These are phyloP conservation scores for Rhea americana DNA, from an alignment of 2,113 vertebrate genomes.

Conservation along the genomic window DNA sequence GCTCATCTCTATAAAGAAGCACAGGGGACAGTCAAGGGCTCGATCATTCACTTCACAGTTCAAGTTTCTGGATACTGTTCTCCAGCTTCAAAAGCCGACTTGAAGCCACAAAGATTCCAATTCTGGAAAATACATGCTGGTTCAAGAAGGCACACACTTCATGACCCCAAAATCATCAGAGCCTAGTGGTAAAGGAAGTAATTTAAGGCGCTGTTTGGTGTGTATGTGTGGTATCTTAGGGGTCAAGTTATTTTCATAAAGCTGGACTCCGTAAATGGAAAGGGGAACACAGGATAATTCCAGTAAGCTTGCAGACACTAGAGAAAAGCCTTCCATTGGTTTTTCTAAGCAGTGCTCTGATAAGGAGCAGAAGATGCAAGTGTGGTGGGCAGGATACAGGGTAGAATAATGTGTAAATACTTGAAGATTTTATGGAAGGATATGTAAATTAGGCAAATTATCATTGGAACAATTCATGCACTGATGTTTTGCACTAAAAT, in stretches of 20 bases:
- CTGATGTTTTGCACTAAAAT: not conserved
- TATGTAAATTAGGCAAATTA: not conserved
- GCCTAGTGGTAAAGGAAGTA: not conserved
- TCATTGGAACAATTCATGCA: not conserved
- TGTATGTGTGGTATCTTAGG: not conserved
- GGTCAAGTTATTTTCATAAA: not conserved
- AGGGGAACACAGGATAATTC: not conserved
- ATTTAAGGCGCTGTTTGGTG: not conserved
- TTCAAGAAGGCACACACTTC: not conserved
- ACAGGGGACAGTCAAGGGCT: constrained; percentile 59
- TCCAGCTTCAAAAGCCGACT: not conserved
- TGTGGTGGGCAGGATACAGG: not conserved
- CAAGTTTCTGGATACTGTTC: not conserved
- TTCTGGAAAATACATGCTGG: not conserved
- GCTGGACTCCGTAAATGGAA: not conserved
- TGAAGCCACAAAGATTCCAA: not conserved
- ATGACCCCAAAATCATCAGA: not conserved
- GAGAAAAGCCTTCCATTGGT: not conserved
- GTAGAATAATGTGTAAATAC: not conserved
- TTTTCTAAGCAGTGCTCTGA: not conserved
- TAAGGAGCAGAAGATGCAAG: not conserved
- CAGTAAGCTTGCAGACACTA: not conserved
- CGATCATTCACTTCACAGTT: constrained; percentile 48
- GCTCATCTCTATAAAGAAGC: constrained; percentile 66
- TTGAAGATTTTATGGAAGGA: not conserved